Evolutionary conservation across 2,113 vertebrate genomes (phyloP).

Genomic region (Pteronura brasiliensis): DNA sequence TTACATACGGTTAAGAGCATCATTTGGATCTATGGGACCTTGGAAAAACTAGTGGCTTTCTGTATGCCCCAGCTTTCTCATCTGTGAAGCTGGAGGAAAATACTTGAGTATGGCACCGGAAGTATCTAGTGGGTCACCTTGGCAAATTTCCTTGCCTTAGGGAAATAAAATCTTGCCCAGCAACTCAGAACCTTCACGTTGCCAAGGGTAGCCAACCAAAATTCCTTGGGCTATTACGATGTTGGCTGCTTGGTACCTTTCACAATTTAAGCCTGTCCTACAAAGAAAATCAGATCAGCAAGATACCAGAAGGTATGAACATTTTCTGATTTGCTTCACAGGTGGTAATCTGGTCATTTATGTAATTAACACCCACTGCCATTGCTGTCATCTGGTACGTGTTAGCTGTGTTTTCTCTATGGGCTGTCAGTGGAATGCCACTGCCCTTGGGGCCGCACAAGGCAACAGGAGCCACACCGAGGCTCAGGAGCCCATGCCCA

Average conservation of each 20-base stretch:
- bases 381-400: too few species aligned
- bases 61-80: background rate
- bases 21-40: background rate
- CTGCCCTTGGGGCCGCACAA: background rate
- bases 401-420: background rate
- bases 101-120: background rate
- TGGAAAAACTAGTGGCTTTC: background rate
- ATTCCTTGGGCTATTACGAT: background rate
- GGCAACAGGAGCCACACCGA: accelerated
- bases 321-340: background rate
- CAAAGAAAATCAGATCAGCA: background rate
- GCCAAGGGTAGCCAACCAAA: background rate
- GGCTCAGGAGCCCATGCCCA: accelerated
- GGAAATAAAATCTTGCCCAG: background rate
- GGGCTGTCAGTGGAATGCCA: background rate
- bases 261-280: background rate
- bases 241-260: background rate
- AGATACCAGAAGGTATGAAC: background rate
- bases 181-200: accelerated
- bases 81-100: background rate
- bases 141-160: background rate
- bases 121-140: background rate
- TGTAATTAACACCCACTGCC: background rate
- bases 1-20: background rate
- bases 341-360: background rate